Base-by-base conservation (phyloP, 2,113 vertebrate genomes). In the Orientallactaga bullata region DNA sequence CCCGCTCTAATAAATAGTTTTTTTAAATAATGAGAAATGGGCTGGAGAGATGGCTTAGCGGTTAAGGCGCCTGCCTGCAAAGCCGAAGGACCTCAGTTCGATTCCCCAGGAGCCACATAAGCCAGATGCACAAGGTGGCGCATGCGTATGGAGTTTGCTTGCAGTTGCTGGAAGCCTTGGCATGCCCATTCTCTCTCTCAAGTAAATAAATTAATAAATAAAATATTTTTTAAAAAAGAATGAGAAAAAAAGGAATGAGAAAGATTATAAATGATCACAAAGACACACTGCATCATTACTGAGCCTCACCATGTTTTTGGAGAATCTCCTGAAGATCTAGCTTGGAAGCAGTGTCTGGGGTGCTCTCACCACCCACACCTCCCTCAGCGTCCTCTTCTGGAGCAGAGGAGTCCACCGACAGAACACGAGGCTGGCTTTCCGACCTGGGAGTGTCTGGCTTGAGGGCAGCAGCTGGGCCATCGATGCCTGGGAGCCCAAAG, bases 281-380 rank as follows among this genome's bases (percentile, higher is more conserved):
- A 13, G 30, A 42, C 4, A 55, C 65, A 82, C 3, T 12, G 78
- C 6, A 37, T 3, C 16, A 4, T 5, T 7, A 18, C 47, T 12
- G 90, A 71, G 13, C 69, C 97, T 97, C 91, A 99, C 99, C 99
- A 93, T 98, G 98, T 96, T 99, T 99, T 94, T 99, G 98, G 78
- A 99, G 98, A 89, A 99, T 97, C 94, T 99, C 98, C 17, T 99
- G 99, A 35, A 99, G 98, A 93, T 99, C 98, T 18, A 98, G 98
- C 95, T 99, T 99, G 95, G 96, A 65, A 81, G 77, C 32, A 30
- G 98, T 88, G n/a, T 98, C 98, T 35, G 97, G 91, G 69, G 98
- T 85, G 30, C 95, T 93, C 84, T 99, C 98, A 1, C 97, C 98
- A 88, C 98, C 98, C 37, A 96, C 95, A 16, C 98, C 98, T 66